Conservation (phyloP, 1,140 invertebrate species). For the roundworm (Caenorhabditis elegans) region WBcel235 BX284602.5:5948501-5949000, state of each 20-base stretch:
- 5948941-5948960: not conserved
- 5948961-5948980: not conserved
- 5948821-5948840: conserved; percentile 19
- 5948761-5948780: conserved; percentile 7
- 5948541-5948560: no score
- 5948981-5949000: conserved; percentile 9
- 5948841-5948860: conserved; percentile 11
- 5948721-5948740: not conserved
- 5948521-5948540: no score
- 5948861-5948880: not conserved
- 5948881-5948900: not conserved
- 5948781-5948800: not conserved
- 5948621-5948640: conserved; percentile 27
- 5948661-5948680: not conserved
- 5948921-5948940: not conserved
- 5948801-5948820: not conserved
- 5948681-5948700: not conserved
- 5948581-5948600: no score
- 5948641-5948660: conserved; percentile 16
- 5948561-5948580: no score
- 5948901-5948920: not conserved
- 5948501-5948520: no score
- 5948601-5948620: not conserved
- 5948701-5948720: not conserved
- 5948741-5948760: not conserved